Base-by-base conservation (phyloP, 1,140 invertebrate genomes). In the Anastrepha ludens region DNA sequence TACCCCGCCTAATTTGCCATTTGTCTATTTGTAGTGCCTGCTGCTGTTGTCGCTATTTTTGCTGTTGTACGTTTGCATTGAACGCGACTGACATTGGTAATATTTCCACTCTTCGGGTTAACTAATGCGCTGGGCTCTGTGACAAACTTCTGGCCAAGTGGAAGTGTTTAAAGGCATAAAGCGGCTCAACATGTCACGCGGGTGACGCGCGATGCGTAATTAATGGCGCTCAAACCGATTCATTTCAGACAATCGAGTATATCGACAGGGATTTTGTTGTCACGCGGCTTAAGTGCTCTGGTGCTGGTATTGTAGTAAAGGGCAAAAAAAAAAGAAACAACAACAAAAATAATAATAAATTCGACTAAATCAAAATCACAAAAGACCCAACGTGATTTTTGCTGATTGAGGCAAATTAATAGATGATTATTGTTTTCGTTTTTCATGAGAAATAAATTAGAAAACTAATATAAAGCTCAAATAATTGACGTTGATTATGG, bases 371-470 rank as follows among this genome's bases (percentile, higher is more conserved):
- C 67, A 74, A 74, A n/a, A 8, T 44, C 39, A 13, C 8, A n/a
- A 39, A 7, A 47, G 11, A 15, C 39, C 1, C 4, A 13, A 13
- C 17, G 2, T 62, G 60, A 62, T 62, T 17, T 17, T 74, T 8
- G 67, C 67, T 65, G 67, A 74, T 74, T 74, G 39, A 47, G 65
- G 15, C 39, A 74, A 74, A 74, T 74, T 62, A 62, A 13, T 17
- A 58, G 29, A 29, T 29, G 29, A 29, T 29, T 29, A 0, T 29
- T 29, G 29, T 29, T 29, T 29, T 29, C 29, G 29, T 29, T 29
- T 29, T 29, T 29, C 29, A 29, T 29, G 29, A 58, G 55, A 13
- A 58, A 58, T 58, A 58, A 58, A 58, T 58, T 3, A 67, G 65
- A 41, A 20, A 67, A 67, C 3, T 39, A 67, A 67, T 67, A 67